These are phyloP conservation scores for Platycnemis pennipes DNA, from an alignment of 2,888 invertebrate genomes.

Conservation along the genomic window DNA sequence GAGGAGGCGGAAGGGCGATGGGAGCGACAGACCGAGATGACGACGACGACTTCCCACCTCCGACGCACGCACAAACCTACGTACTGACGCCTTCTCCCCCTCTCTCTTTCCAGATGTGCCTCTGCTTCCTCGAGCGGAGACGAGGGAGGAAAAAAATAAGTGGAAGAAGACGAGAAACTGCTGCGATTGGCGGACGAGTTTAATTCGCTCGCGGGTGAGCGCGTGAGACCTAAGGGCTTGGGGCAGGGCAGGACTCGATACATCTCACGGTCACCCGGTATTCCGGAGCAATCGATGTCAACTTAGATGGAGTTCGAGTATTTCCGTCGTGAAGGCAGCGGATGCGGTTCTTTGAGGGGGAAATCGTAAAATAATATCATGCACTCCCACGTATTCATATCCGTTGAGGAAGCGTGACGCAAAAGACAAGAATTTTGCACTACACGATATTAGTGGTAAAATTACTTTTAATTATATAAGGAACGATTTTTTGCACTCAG, in stretches of 20 bases:
- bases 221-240: not conserved
- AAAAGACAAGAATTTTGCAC: too few species aligned
- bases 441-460: too few species aligned
- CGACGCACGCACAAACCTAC: not conserved
- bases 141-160: not conserved
- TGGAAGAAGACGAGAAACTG: constrained; percentile 16
- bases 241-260: not conserved
- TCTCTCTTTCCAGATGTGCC: not conserved
- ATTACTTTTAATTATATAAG: too few species aligned
- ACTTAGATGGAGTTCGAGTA: not conserved
- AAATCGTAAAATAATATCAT: too few species aligned
- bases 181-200: constrained; percentile 42
- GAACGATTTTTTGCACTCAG: too few species aligned
- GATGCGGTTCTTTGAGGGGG: too few species aligned
- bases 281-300: not conserved
- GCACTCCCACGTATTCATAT: too few species aligned
- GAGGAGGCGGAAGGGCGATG: not conserved
- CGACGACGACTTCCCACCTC: constrained; percentile 19
- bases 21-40: constrained; percentile 11
- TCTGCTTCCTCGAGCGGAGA: not conserved
- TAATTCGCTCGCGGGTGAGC: constrained; percentile 15
- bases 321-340: not conserved
- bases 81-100: not conserved
- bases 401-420: too few species aligned
- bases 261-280: not conserved